phyloP scores from a whole-genome alignment of 2,888 invertebrate species.

The Allygus modestus region DNA sequence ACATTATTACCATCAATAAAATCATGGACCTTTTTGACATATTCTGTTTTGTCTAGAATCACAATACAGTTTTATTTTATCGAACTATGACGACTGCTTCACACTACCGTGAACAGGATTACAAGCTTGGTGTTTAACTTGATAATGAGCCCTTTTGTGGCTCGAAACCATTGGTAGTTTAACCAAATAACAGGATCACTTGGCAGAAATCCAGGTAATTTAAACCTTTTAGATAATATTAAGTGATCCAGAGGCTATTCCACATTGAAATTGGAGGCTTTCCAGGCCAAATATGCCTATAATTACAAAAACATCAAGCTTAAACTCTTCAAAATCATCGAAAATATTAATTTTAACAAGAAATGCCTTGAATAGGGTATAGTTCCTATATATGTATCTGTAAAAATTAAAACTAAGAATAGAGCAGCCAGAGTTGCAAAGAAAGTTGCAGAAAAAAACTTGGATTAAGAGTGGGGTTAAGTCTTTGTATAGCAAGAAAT shows the following conservation, averaged over 20 bases:
- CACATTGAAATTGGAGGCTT: slow-evolving; percentile 21
- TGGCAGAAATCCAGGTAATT: background rate
- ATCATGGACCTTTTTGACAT: slow-evolving; percentile 8
- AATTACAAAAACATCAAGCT: slow-evolving; percentile 18
- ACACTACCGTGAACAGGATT: no score
- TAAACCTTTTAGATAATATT: background rate
- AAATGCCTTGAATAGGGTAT: slow-evolving; percentile 17
- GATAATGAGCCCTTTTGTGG: background rate
- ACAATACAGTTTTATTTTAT: slow-evolving; percentile 15
- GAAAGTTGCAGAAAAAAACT: background rate
- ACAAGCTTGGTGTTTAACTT: no score
- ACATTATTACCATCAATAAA: slow-evolving; percentile 5
- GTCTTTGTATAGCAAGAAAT: background rate
- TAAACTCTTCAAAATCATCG: slow-evolving; percentile 12
- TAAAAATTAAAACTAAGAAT: background rate
- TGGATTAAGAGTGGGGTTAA: slow-evolving; percentile 29
- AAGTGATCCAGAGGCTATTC: slow-evolving; percentile 13
- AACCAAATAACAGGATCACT: background rate
- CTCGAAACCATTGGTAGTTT: background rate
- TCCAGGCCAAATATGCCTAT: slow-evolving; percentile 12
- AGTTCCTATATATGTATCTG: background rate
- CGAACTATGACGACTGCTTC: no score
- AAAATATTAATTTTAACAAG: slow-evolving; percentile 34
- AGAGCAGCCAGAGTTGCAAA: background rate
- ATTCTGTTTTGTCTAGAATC: background rate